Base-by-base conservation (phyloP, 2,797 vertebrate genomes). In the Chloroceryle inda region DNA sequence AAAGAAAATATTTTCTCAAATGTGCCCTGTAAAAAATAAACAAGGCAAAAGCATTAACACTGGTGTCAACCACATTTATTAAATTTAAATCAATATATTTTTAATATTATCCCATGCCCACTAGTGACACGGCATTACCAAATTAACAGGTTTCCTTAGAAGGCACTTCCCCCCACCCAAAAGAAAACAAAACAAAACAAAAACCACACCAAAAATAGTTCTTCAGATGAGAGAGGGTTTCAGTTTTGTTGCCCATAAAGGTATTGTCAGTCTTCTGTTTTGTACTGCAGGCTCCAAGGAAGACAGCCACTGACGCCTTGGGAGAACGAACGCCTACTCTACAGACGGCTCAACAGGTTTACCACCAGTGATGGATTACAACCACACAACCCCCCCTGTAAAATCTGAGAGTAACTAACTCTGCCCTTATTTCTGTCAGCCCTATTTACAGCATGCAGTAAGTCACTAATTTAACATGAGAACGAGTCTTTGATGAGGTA, bases 1-100 rank as follows among this genome's bases (percentile, higher is more conserved):
- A 99, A 97, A 14, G 99, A 99, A 98, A 99, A 99, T 83, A 99
- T 93, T 27, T 97, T 98, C 98, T 99, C 99, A 97, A 99, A 99
- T n/a, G 99, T 89, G 37, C 98, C 98, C 99, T 99, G 96, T 35
- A 92, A 96, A 95, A 96, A 85, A 90, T 6, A 69, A 96, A 96
- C 14, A 38, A 15, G 8, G 38, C 40, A 58, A 85, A 58, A 53
- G 23, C 55, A 29, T 82, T 80, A 79, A 67, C 49, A 40, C 6
- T 29, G 45, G 40, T 3, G 42, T 49, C 52, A 94, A 33, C 26
- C 27, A 22, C 14, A 67, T 79, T 92, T 72, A 67, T 15, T 44
- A 76, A 26, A 69, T 35, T 50, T 44, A 89, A 81, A 77, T 58
- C 62, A 91, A 35, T 64, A 75, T 5, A 37, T 50, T 89, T 53